Conservation (phyloP, 2,113 vertebrate genomes). For the Gobio gobio region DNA sequence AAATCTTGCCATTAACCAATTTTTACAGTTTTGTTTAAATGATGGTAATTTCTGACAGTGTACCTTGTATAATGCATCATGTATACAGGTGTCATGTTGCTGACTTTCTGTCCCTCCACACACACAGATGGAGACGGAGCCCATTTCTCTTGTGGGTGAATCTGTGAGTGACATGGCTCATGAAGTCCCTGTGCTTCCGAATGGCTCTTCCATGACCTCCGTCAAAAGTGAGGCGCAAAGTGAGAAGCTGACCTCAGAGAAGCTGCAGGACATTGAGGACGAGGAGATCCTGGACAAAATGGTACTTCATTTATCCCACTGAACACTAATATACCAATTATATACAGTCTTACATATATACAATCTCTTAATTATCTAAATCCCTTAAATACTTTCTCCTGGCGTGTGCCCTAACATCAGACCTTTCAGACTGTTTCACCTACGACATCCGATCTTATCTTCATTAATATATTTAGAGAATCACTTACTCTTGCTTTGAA, state of each 20-base stretch:
- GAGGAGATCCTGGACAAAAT: constrained; percentile 94
- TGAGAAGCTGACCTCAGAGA: constrained; percentile 78
- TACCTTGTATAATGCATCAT: not conserved
- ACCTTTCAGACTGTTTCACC: not conserved
- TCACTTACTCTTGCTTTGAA: not conserved
- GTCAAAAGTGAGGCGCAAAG: constrained; percentile 66
- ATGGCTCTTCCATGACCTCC: constrained; percentile 69
- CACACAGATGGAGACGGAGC: constrained; percentile 67
- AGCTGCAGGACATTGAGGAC: constrained; percentile 88
- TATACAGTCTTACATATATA: too few species aligned
- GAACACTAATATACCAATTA: too few species aligned
- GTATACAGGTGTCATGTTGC: not conserved
- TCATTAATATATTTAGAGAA: not conserved
- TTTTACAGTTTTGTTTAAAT: not conserved
- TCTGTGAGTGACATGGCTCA: constrained; percentile 57
- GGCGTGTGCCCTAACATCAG: not conserved
- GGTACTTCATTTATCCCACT: constrained; percentile 72
- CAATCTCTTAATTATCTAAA: not conserved
- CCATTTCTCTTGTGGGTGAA: constrained; percentile 60
- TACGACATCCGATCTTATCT: not conserved
- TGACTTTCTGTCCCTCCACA: not conserved
- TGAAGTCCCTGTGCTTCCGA: constrained; percentile 73
- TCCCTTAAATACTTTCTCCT: not conserved
- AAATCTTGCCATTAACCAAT: too few species aligned
- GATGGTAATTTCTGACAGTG: not conserved